Base-by-base conservation (phyloP, 2,888 invertebrate species). In the Apoderus coryli region DNA sequence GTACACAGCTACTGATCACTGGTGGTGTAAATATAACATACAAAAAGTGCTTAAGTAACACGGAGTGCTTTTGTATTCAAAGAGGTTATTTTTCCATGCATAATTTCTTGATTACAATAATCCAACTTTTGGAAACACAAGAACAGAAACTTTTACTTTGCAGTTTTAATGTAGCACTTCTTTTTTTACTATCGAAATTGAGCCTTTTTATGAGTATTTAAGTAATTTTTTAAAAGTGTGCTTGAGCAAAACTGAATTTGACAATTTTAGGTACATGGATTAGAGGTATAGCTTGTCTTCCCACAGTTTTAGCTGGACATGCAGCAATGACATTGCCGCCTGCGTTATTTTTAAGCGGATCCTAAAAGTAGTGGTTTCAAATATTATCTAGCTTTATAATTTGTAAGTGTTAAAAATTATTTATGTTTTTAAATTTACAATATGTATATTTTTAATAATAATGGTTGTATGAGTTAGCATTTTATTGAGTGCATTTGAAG, bases 21-120 rank as follows among this genome's bases (percentile, higher is more conserved):
- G 75, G 74, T 26, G 76, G 75, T 14, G 67, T 73, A 5, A 74
- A 72, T 2, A 73, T 74, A 0, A 63, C 66, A 35, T 68, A 69
- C 49, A 70, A 67, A 68, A 62, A 67, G 25, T 69, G 74, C 0
- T 52, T 77, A 11, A 70, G 63, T 47, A 71, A 67, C 42, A 71
- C 73, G 14, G 77, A 78, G 50, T 72, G 73, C 25, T 76, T 64
- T 44, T 74, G 71, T 47, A 69, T 66, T 40, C 65, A 69, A 47
- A 61, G 69, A 33, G 63, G 55, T 54, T 38, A 34, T 29, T 26
- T 16, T 23, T n/a, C n/a, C n/a, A n/a, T n/a, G n/a, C n/a, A 24
- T 29, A 3, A n/a, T 4, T 3, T 6, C 3, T 7, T 4, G 11
- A 27, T 27, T 10, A 14, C 27, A 27, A 27, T 27, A 10, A 10